phyloP scores from a whole-genome alignment of 2,888 invertebrate genomes.

The Drosophila rellima region DNA sequence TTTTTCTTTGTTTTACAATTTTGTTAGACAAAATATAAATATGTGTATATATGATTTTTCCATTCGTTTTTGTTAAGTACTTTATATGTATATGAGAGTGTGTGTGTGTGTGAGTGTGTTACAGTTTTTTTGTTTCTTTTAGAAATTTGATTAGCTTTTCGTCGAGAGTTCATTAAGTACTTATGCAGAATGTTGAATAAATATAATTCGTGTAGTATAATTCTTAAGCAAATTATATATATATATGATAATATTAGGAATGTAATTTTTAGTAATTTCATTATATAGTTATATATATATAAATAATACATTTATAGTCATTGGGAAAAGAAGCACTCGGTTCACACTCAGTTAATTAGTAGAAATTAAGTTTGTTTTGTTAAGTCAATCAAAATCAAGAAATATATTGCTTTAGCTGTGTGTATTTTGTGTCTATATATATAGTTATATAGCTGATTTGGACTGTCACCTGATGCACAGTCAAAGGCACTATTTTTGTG shows the following conservation, averaged over 20 bases:
- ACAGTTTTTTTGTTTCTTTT: conserved; percentile 62
- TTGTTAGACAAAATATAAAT: conserved; percentile 77
- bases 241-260: conserved; percentile 46
- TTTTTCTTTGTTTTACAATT: conserved; percentile 49
- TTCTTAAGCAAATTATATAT: conserved; percentile 25
- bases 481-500: conserved; percentile 80
- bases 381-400: conserved; percentile 25
- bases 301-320: conserved; percentile 54
- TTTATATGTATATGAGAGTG: conserved; percentile 34
- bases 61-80: conserved; percentile 29
- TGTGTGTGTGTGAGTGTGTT: conserved; percentile 9
- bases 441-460: conserved; percentile 40
- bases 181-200: conserved; percentile 38
- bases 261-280: conserved; percentile 40
- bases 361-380: conserved; percentile 11
- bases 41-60: conserved; percentile 45
- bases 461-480: conserved; percentile 55
- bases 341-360: conserved; percentile 31
- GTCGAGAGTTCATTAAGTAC: conserved; percentile 62
- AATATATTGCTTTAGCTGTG: conserved; percentile 46
- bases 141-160: conserved; percentile 76
- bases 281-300: conserved; percentile 23
- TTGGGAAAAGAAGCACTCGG: conserved; percentile 34
- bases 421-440: conserved; percentile 21
- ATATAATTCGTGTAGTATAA: conserved; percentile 17